phyloP scores from a whole-genome alignment of 2,797 vertebrate species.

The Psittacula derbiana region DNA sequence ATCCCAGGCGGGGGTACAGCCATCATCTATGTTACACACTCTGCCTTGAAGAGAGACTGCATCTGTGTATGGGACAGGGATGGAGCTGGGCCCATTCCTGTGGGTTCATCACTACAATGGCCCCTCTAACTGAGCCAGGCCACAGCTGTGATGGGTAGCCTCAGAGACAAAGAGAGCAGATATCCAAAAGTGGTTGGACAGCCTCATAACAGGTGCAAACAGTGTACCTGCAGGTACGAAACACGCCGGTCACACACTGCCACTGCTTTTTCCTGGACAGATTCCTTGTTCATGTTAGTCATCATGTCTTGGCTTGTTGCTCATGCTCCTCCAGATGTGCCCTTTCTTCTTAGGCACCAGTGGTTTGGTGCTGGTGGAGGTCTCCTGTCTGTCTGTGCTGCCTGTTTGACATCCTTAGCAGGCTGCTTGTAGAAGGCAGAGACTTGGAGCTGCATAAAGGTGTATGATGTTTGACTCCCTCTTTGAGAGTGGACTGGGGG shows the following conservation, averaged over 20 bases:
- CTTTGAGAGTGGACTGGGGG: not conserved
- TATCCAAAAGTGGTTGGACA: not conserved
- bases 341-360: not conserved
- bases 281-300: not conserved
- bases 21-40: not conserved
- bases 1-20: not conserved
- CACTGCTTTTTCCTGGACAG: not conserved
- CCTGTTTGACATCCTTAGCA: not conserved
- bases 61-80: not conserved
- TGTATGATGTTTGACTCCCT: not conserved
- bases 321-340: not conserved
- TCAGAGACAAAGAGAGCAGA: not conserved
- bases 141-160: not conserved
- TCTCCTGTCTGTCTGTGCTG: not conserved
- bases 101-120: rapidly evolving
- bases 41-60: not conserved
- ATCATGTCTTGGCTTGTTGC: not conserved
- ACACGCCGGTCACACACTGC: not conserved
- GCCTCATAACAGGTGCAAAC: not conserved
- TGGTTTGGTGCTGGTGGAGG: not conserved
- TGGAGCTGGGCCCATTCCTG: not conserved
- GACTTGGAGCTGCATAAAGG: not conserved
- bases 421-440: not conserved
- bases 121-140: not conserved
- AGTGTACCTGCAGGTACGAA: not conserved